Conservation (phyloP, 2,113 vertebrate genomes). For the Oreochromis spilurus region DNA sequence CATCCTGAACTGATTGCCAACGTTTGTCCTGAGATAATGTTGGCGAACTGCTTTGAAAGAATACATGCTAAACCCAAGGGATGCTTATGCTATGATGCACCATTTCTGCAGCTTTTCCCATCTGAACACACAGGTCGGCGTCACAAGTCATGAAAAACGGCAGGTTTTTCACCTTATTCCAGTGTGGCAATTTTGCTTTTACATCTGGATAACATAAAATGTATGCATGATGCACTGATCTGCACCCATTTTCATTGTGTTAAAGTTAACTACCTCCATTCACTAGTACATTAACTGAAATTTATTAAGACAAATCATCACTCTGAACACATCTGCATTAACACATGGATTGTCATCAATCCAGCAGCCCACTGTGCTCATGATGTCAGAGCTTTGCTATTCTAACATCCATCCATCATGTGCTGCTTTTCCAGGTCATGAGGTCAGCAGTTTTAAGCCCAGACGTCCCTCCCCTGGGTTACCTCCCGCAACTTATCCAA, state of each 20-base stretch:
- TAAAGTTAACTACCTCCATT: background rate
- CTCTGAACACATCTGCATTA: background rate
- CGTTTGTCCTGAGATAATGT: background rate
- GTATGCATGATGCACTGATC: background rate
- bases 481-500: background rate
- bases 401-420: background rate
- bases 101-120: rapidly evolving
- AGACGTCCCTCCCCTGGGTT: background rate
- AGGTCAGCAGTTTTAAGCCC: background rate
- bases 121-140: background rate
- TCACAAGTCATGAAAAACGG: background rate
- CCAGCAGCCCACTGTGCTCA: background rate
- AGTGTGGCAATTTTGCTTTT: background rate
- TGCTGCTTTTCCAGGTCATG: background rate
- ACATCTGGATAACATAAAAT: background rate
- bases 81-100: background rate
- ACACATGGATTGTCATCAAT: background rate
- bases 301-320: background rate
- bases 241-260: background rate
- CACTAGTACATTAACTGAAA: background rate
- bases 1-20: background rate
- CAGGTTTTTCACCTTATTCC: background rate
- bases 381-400: background rate
- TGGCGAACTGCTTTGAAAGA: background rate
- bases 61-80: background rate